A percentile compares a stretch with the other conserved stretches of the same genome.
phyloP scores from a whole-genome alignment of 2,113 vertebrate species.

The Diphyllodes magnificus region DNA sequence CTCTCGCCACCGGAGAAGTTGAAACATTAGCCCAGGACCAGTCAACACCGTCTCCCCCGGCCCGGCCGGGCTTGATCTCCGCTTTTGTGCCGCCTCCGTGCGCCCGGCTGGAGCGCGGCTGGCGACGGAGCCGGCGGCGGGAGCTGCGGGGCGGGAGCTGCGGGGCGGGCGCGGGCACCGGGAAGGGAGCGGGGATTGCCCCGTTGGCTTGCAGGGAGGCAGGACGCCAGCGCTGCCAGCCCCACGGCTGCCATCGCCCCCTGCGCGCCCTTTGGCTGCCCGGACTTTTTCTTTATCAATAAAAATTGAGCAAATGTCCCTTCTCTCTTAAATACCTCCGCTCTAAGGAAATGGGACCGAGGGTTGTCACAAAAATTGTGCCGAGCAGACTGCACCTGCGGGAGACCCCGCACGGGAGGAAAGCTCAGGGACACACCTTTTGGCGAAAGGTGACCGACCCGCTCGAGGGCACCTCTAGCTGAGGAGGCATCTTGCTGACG shows the following conservation, averaged over 20 bases:
- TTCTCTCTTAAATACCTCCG: background rate
- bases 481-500: background rate
- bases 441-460: background rate
- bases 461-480: fast-evolving
- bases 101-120: background rate
- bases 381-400: background rate
- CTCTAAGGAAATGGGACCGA: background rate
- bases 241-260: background rate
- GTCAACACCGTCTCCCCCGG: fast-evolving
- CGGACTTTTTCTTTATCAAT: fast-evolving
- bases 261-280: fast-evolving
- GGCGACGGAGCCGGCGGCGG: background rate
- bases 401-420: background rate
- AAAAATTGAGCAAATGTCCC: background rate
- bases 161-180: fast-evolving
- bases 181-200: background rate
- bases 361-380: background rate
- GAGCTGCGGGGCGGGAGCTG: too few species aligned
- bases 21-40: background rate
- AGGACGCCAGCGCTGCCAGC: background rate
- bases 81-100: fast-evolving
- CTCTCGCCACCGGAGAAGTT: background rate
- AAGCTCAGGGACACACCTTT: too few species aligned
- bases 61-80: background rate
- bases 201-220: fast-evolving